Percentiles rank a stretch among this genome's conserved stretches.
Conservation (phyloP, 1,140 invertebrate genomes). For the Cotesia glomerata region DNA sequence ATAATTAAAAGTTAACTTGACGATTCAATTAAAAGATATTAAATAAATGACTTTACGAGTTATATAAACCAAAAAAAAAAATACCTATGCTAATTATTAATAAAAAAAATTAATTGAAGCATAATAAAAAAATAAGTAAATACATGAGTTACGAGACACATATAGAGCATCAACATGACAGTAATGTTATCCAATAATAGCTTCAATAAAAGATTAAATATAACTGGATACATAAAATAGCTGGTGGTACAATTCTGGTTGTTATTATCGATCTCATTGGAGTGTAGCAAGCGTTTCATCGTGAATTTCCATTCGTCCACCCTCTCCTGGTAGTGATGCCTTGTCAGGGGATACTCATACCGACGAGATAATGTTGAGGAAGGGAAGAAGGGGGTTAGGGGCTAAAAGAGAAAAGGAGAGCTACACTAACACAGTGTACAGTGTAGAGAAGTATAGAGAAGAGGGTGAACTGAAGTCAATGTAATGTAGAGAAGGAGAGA, state of each 20-base stretch:
- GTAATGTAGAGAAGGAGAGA: too few relatives aligned
- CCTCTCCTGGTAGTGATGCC: not conserved
- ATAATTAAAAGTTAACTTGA: too few relatives aligned
- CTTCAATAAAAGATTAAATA: not conserved
- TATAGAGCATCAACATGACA: too few relatives aligned
- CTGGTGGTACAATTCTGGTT: not conserved
- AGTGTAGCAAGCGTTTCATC: slow-evolving; percentile 31
- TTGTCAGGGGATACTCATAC: slow-evolving; percentile 28
- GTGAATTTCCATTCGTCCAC: slow-evolving; percentile 39
- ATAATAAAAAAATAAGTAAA: too few relatives aligned
- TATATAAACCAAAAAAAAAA: too few relatives aligned
- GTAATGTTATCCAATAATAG: not conserved
- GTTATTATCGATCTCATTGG: slow-evolving; percentile 36
- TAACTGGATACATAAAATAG: not conserved
- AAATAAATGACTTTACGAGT: too few relatives aligned
- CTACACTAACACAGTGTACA: too few relatives aligned
- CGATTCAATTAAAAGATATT: too few relatives aligned
- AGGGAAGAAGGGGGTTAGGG: slow-evolving; percentile 30
- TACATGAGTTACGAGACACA: too few relatives aligned
- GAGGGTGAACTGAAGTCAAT: slow-evolving; percentile 4
- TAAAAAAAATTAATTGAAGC: too few relatives aligned
- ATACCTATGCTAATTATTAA: too few relatives aligned
- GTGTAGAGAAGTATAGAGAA: not conserved
- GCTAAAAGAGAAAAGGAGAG: slow-evolving; percentile 10
- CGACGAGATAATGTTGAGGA: slow-evolving; percentile 24